phyloP scores from a whole-genome alignment of 1,140 invertebrate genomes.

The Drosophila jambulina region DNA sequence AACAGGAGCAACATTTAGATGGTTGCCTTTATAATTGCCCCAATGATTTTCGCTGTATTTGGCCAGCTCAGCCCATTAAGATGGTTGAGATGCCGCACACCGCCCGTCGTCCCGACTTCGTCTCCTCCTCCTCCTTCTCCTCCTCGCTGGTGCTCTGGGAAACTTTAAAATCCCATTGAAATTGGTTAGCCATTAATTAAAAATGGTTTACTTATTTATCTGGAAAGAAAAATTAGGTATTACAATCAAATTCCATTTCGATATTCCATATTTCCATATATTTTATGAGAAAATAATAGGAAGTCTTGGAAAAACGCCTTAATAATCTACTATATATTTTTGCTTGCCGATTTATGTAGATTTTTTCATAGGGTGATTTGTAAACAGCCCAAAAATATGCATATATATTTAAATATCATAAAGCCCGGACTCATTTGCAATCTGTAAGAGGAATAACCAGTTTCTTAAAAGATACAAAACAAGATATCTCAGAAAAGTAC shows the following conservation, averaged over 20 bases:
- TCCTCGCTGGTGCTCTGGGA: slow-evolving; percentile 19
- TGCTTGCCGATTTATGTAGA: neutral
- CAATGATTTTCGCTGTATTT: slow-evolving; percentile 76
- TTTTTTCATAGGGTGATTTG: neutral
- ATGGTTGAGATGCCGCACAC: slow-evolving; percentile 54
- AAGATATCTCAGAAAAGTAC: neutral
- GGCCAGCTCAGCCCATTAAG: slow-evolving; percentile 74
- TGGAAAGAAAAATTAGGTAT: neutral
- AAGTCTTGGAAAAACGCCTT: neutral
- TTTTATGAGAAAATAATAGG: no score
- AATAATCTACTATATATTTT: neutral
- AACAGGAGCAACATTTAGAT: slow-evolving; percentile 63
- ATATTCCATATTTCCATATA: neutral
- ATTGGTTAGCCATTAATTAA: slow-evolving; percentile 11
- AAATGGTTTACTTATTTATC: neutral
- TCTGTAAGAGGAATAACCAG: neutral
- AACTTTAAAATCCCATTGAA: slow-evolving; percentile 30
- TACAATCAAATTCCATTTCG: no score
- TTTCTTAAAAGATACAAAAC: neutral
- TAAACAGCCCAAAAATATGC: slow-evolving; percentile 8
- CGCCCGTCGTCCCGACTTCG: neutral
- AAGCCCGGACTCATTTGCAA: no score
- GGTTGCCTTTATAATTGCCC: slow-evolving; percentile 67
- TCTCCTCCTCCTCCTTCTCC: neutral
- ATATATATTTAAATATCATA: neutral